phyloP scores from a whole-genome alignment of 2,888 invertebrate genomes.

The Hemistola chrysoprasaria region DNA sequence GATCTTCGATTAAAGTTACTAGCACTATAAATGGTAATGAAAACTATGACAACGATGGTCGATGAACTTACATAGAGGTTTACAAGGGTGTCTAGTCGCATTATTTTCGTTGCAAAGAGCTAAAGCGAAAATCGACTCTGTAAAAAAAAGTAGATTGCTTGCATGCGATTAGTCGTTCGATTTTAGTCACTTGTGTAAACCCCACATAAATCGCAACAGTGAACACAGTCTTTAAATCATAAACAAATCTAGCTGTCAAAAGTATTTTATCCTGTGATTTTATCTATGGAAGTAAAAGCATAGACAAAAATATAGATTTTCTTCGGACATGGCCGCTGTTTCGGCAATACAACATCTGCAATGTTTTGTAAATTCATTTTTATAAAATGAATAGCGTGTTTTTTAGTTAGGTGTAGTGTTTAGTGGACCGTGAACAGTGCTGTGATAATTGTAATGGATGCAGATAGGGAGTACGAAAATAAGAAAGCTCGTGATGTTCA shows the following conservation, averaged over 20 bases:
- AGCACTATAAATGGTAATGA: slow-evolving; percentile 23
- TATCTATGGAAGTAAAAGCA: slow-evolving; percentile 47
- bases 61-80: too few species aligned
- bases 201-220: not conserved
- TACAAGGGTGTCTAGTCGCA: too few species aligned
- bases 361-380: slow-evolving; percentile 80
- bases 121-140: too few species aligned
- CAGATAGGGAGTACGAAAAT: slow-evolving; percentile 87
- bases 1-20: slow-evolving; percentile 33
- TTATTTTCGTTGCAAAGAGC: too few species aligned
- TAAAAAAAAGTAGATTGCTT: too few species aligned
- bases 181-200: too few species aligned
- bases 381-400: slow-evolving; percentile 77
- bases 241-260: slow-evolving; percentile 5
- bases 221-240: slow-evolving; percentile 1
- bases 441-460: slow-evolving; percentile 88
- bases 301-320: slow-evolving; percentile 80
- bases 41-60: too few species aligned
- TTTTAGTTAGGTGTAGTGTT: slow-evolving; percentile 76
- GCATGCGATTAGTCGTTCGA: too few species aligned
- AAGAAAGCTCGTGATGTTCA: slow-evolving; percentile 88
- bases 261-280: too few species aligned
- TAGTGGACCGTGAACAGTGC: slow-evolving; percentile 71
- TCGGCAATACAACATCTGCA: slow-evolving; percentile 80
- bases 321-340: slow-evolving; percentile 80